Conservation (phyloP, 1,140 invertebrate species). For the Helicoverpa zea region DNA sequence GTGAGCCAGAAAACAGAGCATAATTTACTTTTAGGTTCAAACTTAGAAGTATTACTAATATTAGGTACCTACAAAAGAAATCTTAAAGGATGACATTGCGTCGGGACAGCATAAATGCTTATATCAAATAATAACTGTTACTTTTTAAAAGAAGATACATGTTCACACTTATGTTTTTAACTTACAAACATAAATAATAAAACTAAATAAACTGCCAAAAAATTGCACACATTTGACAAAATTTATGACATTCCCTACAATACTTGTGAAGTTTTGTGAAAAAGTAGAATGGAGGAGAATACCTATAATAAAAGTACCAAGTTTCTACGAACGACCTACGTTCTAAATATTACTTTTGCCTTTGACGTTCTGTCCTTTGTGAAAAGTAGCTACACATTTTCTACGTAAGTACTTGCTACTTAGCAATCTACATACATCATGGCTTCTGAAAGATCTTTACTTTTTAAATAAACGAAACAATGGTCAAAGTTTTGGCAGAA, state of each 20-base stretch:
- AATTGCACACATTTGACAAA: slow-evolving; percentile 24
- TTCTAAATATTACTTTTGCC: slow-evolving; percentile 51
- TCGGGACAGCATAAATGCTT: no score
- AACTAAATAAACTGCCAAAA: slow-evolving; percentile 1
- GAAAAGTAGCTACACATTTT: slow-evolving; percentile 26
- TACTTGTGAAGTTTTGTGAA: slow-evolving; percentile 37
- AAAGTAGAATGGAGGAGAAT: slow-evolving; percentile 43
- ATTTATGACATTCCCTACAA: slow-evolving; percentile 40
- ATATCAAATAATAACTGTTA: no score
- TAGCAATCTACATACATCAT: slow-evolving; percentile 49
- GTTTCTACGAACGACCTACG: slow-evolving; percentile 51
- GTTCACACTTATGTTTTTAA: no score
- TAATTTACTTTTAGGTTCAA: no score
- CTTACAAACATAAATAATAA: not conserved
- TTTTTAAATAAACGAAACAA: slow-evolving; percentile 18
- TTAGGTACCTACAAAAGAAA: no score
- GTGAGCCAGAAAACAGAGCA: no score
- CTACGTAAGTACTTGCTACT: slow-evolving; percentile 30
- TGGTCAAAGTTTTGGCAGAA: slow-evolving; percentile 29
- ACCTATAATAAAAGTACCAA: slow-evolving; percentile 54
- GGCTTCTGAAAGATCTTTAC: slow-evolving; percentile 15
- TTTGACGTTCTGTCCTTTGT: slow-evolving; percentile 48
- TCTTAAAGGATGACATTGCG: no score
- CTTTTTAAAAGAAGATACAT: no score
- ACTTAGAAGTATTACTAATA: no score